Conservation (phyloP, 1,140 invertebrate genomes). For the Dolichoris vasculosae region DNA sequence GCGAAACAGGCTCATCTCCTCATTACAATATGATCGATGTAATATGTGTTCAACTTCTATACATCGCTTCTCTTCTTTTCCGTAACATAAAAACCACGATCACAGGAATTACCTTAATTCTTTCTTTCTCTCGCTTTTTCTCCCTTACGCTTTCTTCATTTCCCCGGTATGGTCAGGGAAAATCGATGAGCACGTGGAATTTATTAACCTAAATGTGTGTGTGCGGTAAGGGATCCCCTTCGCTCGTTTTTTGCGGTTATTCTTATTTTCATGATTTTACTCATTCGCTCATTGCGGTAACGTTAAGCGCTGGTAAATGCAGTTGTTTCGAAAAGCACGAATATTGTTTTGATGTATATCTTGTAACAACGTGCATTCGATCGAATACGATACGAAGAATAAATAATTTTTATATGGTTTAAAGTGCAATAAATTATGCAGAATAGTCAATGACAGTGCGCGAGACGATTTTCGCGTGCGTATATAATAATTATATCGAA, state of each 20-base stretch:
- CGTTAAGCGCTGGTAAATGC: neutral
- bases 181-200: conserved; percentile 49
- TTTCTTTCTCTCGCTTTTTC: neutral
- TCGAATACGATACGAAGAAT: neutral
- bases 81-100: neutral
- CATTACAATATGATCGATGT: conserved; percentile 71
- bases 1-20: conserved; percentile 33
- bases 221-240: neutral
- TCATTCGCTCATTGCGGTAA: neutral
- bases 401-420: conserved; percentile 34
- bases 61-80: conserved; percentile 51
- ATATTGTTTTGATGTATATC: conserved; percentile 1
- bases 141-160: neutral
- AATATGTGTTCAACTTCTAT: conserved; percentile 62
- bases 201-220: neutral
- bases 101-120: neutral
- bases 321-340: neutral
- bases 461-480: neutral
- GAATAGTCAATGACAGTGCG: neutral
- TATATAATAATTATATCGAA: neutral
- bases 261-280: conserved; percentile 39
- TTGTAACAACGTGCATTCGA: neutral
- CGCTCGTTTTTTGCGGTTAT: conserved; percentile 36
- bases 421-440: conserved; percentile 24
- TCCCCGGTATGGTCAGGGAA: conserved; percentile 5